Evolutionary conservation across 2,113 vertebrate species (phyloP).

Genomic region (Aleadryas rufinucha): DNA sequence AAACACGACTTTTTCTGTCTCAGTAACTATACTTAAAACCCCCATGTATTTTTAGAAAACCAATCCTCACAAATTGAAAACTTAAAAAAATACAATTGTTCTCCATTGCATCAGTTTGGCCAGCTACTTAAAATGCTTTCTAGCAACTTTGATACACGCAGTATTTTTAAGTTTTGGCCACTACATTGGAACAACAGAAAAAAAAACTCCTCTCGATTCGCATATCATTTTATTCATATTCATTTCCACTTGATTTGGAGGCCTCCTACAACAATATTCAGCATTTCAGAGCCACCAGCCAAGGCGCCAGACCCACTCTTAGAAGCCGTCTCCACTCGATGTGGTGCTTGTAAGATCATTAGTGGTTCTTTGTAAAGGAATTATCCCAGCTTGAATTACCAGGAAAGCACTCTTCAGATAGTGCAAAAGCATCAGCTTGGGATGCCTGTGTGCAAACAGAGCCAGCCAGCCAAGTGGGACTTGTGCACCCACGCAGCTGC

Average conservation of each 20-base stretch:
- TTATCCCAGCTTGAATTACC: neutral
- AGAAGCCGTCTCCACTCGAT: neutral
- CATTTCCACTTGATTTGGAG: neutral
- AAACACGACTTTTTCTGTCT: neutral
- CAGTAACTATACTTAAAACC: neutral
- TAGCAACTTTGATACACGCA: neutral
- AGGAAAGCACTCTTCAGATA: neutral
- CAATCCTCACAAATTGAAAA: neutral
- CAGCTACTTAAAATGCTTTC: neutral
- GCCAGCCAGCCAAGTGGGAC: neutral
- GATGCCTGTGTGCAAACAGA: neutral
- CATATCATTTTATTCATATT: accelerated
- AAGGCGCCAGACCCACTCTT: neutral
- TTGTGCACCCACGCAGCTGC: neutral
- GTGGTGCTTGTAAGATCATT: neutral
- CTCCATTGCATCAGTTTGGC: neutral
- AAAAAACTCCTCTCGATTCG: neutral
- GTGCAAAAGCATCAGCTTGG: neutral
- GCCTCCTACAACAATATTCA: neutral
- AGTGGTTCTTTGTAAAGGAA: neutral
- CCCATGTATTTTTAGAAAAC: neutral
- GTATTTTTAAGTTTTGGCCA: neutral
- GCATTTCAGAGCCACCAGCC: neutral
- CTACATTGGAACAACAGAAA: neutral
- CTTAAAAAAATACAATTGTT: neutral